Evolutionary conservation across 2,797 vertebrate species (phyloP).

Genomic region (Australoheros facetus): DNA sequence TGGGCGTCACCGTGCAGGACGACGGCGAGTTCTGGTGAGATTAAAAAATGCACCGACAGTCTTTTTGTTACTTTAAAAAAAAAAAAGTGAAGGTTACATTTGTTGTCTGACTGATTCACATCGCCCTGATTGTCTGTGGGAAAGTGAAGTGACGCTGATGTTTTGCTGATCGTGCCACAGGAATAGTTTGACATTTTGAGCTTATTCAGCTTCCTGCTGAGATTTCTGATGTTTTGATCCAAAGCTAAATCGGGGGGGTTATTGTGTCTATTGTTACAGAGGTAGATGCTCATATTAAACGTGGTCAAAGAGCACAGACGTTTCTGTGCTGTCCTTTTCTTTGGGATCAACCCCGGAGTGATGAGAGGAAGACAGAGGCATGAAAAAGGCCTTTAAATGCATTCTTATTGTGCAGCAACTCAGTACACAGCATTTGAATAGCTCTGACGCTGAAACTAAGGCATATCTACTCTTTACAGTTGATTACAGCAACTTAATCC

Average conservation of each 20-base stretch:
- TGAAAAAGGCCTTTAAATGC: background rate
- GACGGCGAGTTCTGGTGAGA: slow-evolving; percentile 98
- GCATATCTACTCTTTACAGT: too few species aligned
- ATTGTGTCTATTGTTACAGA: too few species aligned
- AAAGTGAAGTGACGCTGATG: background rate
- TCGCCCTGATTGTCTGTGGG: too few species aligned
- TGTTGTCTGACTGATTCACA: too few species aligned
- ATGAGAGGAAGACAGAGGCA: background rate
- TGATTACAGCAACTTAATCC: too few species aligned
- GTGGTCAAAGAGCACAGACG: background rate
- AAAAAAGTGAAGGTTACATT: background rate
- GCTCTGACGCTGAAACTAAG: background rate
- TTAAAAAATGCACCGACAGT: fast-evolving
- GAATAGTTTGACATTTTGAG: background rate
- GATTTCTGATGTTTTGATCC: background rate
- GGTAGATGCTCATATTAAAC: background rate
- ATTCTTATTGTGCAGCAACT: background rate
- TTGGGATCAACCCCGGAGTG: background rate
- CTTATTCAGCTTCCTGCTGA: background rate
- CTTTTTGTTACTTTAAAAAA: background rate
- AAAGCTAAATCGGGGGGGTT: background rate
- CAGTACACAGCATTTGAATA: background rate
- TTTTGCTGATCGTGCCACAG: background rate
- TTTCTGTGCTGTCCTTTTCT: background rate
- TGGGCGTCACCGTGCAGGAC: slow-evolving; percentile 93